phyloP scores from a whole-genome alignment of 2,113 vertebrate genomes.

The Cygnus atratus region DNA sequence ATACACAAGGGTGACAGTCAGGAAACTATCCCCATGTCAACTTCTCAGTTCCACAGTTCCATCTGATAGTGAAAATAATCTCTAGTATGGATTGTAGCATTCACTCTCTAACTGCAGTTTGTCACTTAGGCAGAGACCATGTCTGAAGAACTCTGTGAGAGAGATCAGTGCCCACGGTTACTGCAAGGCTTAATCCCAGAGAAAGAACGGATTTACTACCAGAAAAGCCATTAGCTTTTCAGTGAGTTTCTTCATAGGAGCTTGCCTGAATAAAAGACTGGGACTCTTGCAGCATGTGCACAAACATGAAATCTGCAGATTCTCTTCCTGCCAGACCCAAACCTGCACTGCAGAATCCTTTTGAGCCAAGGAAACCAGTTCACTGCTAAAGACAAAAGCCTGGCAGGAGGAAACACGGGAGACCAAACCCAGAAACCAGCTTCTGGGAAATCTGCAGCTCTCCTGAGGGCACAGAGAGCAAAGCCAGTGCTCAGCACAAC shows the following conservation, averaged over 20 bases:
- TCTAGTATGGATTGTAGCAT: neutral
- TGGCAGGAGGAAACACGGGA: rapidly evolving
- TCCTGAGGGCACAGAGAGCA: neutral
- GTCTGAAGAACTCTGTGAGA: neutral
- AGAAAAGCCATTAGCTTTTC: neutral
- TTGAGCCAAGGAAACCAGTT: neutral
- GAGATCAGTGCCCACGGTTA: neutral
- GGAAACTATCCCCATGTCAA: neutral
- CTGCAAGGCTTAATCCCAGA: neutral
- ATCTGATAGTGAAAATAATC: neutral
- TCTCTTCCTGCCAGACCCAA: neutral
- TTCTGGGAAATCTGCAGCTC: neutral
- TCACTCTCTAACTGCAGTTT: neutral
- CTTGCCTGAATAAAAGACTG: neutral
- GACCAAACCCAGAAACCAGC: neutral
- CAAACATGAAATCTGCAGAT: neutral
- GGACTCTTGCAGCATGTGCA: neutral
- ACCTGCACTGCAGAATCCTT: neutral
- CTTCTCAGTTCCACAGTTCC: neutral
- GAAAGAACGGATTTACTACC: neutral
- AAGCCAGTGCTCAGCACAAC: neutral
- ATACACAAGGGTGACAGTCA: constrained; percentile 1
- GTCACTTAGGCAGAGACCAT: neutral
- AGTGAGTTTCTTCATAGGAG: neutral
- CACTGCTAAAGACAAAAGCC: neutral